Evolutionary conservation across 2,888 invertebrate genomes (phyloP).

Genomic region (Spilosoma lubricipeda): DNA sequence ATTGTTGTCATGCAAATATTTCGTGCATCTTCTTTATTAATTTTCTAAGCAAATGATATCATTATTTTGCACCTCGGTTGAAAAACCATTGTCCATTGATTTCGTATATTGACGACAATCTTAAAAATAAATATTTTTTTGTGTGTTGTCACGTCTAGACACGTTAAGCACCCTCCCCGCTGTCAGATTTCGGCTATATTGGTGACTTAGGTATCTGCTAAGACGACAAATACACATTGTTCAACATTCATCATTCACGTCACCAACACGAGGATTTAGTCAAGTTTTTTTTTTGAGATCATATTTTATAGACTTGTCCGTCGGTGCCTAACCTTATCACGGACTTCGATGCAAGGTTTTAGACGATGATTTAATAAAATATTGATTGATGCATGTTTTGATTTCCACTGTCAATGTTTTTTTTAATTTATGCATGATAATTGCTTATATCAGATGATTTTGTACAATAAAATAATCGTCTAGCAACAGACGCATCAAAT

Average conservation of each 20-base stretch:
- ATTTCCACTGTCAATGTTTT: conserved; percentile 56
- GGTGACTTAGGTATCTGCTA: conserved; percentile 61
- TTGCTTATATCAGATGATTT: conserved; percentile 53
- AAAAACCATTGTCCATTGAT: conserved; percentile 38
- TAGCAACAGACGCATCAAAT: conserved; percentile 35
- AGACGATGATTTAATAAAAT: conserved; percentile 66
- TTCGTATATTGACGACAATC: conserved; percentile 48
- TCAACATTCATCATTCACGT: conserved; percentile 78
- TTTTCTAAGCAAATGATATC: conserved; percentile 68
- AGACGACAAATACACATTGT: conserved; percentile 76
- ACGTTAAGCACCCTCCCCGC: conserved; percentile 68
- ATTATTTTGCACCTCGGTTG: conserved; percentile 60
- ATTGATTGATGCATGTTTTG: conserved; percentile 56
- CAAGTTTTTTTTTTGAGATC: conserved; percentile 63
- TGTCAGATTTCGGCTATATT: conserved; percentile 69
- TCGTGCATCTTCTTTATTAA: conserved; percentile 58
- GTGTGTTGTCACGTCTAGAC: conserved; percentile 62
- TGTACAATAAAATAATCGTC: conserved; percentile 44
- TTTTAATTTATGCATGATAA: conserved; percentile 53
- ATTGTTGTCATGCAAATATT: conserved; percentile 47
- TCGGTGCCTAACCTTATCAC: conserved; percentile 64
- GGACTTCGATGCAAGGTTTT: conserved; percentile 68
- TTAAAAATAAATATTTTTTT: conserved; percentile 59
- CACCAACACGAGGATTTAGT: conserved; percentile 69
- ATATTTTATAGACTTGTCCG: conserved; percentile 69